Evolutionary conservation across 53 echinoderm and acorn worm species (phyloP).

Genomic region (Echinometra lucunter): DNA sequence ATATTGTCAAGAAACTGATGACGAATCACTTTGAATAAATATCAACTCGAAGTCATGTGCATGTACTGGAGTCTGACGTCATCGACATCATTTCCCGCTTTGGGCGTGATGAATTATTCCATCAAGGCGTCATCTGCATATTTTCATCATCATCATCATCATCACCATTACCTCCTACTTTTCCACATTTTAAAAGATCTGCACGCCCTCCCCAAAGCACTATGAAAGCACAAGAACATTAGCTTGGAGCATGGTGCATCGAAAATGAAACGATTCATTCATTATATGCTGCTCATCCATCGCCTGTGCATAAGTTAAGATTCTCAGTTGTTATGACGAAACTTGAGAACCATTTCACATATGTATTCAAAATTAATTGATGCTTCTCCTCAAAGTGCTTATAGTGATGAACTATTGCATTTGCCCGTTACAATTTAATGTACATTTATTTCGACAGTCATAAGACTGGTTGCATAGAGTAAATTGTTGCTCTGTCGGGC

Average conservation of each 20-base stretch:
- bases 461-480: background rate
- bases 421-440: background rate
- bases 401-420: slow-evolving; percentile 22
- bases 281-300: background rate
- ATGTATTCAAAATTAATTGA: slow-evolving; percentile 11
- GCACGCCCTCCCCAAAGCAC: background rate
- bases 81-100: slow-evolving; percentile 17
- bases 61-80: slow-evolving; percentile 4
- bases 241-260: background rate
- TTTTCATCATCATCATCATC: background rate
- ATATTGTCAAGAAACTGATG: slow-evolving; percentile 22
- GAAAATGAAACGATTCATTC: background rate
- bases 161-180: background rate
- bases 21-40: slow-evolving; percentile 27
- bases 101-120: background rate
- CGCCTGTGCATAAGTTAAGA: background rate
- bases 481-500: background rate
- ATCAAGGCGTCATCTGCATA: background rate
- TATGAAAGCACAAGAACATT: background rate
- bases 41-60: background rate
- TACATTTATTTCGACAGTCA: background rate
- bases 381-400: background rate
- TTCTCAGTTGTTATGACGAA: background rate
- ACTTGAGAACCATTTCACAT: background rate
- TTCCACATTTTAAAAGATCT: background rate